These are phyloP conservation scores for Phalloptychus januarius DNA, from an alignment of 2,797 vertebrate genomes.

Conservation along the genomic window DNA sequence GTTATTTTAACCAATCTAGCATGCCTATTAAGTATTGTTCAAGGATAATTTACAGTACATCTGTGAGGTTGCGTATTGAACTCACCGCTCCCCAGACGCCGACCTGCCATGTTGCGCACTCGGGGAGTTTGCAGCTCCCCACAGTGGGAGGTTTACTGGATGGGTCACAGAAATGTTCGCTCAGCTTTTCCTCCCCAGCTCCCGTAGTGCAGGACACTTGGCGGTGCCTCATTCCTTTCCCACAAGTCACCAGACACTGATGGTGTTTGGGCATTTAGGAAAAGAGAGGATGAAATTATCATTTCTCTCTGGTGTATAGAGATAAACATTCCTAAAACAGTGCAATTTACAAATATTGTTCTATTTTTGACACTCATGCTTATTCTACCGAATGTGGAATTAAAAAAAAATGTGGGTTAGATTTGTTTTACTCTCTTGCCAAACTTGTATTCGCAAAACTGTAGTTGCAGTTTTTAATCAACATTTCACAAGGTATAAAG, in stretches of 20 bases:
- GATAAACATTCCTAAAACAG: background rate
- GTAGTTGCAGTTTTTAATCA: background rate
- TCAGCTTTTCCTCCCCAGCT: conserved; percentile 82
- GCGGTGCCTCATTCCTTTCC: conserved; percentile 87
- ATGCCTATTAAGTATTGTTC: background rate
- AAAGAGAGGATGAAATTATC: background rate
- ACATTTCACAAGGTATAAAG: background rate
- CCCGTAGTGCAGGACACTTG: conserved; percentile 85
- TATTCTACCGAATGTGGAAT: background rate
- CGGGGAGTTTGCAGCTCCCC: conserved; percentile 83
- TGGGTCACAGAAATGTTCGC: conserved; percentile 86
- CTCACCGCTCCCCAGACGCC: conserved; percentile 93
- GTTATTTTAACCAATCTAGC: background rate
- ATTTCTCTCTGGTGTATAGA: background rate
- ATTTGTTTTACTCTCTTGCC: background rate
- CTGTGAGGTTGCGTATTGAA: conserved; percentile 43
- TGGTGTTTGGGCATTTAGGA: background rate
- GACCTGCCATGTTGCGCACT: conserved; percentile 93
- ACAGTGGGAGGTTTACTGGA: conserved; percentile 82
- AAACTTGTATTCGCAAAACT: background rate
- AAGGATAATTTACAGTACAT: conserved; percentile 17
- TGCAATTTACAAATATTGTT: background rate
- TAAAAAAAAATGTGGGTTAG: background rate
- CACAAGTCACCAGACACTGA: conserved; percentile 93
- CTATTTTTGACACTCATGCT: background rate